Evolutionary conservation across 2,888 invertebrate genomes (phyloP).

Genomic region (Xylota sylvarum): DNA sequence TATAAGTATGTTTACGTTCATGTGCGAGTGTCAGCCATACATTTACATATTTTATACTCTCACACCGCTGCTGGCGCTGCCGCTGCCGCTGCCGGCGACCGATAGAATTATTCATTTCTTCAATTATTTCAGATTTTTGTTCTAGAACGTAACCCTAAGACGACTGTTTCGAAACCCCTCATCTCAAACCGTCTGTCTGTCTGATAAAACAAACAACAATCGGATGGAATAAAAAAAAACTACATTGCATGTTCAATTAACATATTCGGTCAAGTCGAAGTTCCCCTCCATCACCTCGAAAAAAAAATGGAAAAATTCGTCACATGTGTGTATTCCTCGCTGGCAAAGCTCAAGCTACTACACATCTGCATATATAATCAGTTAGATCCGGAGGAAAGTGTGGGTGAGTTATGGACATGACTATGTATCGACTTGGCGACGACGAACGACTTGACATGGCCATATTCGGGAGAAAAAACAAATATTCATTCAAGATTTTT

Average conservation of each 20-base stretch:
- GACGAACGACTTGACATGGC: constrained; percentile 53
- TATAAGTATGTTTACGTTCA: not conserved
- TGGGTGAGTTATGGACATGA: constrained; percentile 76
- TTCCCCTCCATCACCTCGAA: constrained; percentile 10
- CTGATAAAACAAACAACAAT: constrained; percentile 33
- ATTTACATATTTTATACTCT: constrained; percentile 56
- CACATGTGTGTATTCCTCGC: constrained; percentile 26
- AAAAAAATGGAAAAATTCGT: constrained; percentile 19
- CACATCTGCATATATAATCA: constrained; percentile 74
- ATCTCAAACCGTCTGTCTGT: constrained; percentile 17
- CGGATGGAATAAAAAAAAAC: constrained; percentile 25
- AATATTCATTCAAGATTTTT: constrained; percentile 51
- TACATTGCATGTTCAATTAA: constrained; percentile 71
- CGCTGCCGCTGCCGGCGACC: too few species aligned
- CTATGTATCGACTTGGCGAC: constrained; percentile 65
- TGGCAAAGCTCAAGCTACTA: constrained; percentile 42
- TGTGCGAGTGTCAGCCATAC: constrained; percentile 24
- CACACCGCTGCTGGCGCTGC: too few species aligned
- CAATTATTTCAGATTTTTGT: constrained; percentile 62
- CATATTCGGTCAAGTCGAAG: constrained; percentile 67
- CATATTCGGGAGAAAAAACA: constrained; percentile 37
- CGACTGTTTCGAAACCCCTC: constrained; percentile 15
- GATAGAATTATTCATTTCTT: constrained; percentile 69
- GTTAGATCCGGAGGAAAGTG: constrained; percentile 77
- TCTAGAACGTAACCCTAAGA: constrained; percentile 40